Percentiles rank a stretch among this genome's conserved stretches.
These are phyloP conservation scores for Glyptemys insculpta DNA, from an alignment of 2,797 vertebrate genomes.

Conservation along the genomic window DNA sequence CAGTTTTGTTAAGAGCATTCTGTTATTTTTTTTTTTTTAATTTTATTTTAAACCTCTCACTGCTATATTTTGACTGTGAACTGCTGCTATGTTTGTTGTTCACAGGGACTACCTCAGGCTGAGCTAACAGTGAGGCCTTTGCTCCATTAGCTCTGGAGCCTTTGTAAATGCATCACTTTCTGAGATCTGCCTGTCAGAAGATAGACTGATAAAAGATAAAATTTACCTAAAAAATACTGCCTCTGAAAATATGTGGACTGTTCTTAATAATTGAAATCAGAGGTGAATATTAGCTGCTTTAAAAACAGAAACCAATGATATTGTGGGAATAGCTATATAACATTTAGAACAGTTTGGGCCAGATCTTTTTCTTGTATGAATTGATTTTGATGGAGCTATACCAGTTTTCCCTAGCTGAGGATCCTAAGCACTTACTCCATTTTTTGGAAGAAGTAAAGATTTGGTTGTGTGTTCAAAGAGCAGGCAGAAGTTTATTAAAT, in stretches of 20 bases:
- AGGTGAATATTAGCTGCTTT: not conserved
- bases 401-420: not conserved
- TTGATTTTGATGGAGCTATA: rapidly evolving
- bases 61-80: not conserved
- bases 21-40: not conserved
- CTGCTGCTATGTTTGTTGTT: not conserved
- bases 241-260: not conserved
- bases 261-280: not conserved
- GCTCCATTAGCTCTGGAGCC: not conserved
- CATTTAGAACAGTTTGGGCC: not conserved
- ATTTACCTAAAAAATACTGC: not conserved
- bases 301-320: not conserved
- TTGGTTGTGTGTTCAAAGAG: not conserved
- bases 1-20: not conserved
- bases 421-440: not conserved
- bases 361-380: not conserved
- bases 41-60: not conserved
- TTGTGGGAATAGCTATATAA: not conserved
- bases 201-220: not conserved
- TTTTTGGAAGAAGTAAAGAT: not conserved
- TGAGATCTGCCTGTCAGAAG: not conserved
- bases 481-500: not conserved
- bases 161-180: not conserved
- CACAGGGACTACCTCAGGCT: not conserved
- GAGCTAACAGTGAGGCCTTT: not conserved